Conservation (phyloP, 2,888 invertebrate species). For the Lasius fuliginosus region DNA sequence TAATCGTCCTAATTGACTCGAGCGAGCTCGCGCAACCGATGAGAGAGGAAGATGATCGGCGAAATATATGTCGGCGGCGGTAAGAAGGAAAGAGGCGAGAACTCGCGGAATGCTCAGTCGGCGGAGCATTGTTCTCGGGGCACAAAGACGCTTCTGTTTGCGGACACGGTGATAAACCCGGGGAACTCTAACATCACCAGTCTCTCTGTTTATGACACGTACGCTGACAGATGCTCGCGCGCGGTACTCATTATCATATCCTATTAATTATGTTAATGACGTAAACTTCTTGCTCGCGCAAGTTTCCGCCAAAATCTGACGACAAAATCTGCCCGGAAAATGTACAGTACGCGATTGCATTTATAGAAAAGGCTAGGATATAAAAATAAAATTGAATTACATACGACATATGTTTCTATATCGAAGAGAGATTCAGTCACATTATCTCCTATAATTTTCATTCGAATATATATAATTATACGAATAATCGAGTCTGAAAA, state of each 20-base stretch:
- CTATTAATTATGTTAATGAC: conserved; percentile 81
- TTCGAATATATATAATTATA: neutral
- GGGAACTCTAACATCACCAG: conserved; percentile 67
- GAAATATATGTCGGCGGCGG: conserved; percentile 21
- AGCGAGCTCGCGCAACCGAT: neutral
- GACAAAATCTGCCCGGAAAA: conserved; percentile 44
- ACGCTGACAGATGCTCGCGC: conserved; percentile 76
- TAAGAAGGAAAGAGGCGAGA: conserved; percentile 48
- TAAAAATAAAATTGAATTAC: neutral
- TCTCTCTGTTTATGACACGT: conserved; percentile 69
- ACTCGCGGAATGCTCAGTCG: conserved; percentile 58
- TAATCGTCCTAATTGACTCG: conserved; percentile 50
- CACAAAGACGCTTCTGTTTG: conserved; percentile 77
- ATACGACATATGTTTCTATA: neutral
- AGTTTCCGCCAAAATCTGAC: conserved; percentile 20
- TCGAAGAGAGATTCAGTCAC: neutral
- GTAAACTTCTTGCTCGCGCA: conserved; percentile 66
- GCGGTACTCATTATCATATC: conserved; percentile 69
- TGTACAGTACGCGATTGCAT: neutral
- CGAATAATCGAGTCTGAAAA: neutral
- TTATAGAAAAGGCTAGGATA: neutral
- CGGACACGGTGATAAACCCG: conserved; percentile 71
- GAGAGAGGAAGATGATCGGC: neutral
- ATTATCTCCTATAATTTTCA: neutral
- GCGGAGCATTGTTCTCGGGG: conserved; percentile 73